A percentile compares a stretch with the other conserved stretches of the same genome.
These are phyloP conservation scores for Meta bourneti DNA, from an alignment of 2,888 invertebrate genomes.

Conservation along the genomic window DNA sequence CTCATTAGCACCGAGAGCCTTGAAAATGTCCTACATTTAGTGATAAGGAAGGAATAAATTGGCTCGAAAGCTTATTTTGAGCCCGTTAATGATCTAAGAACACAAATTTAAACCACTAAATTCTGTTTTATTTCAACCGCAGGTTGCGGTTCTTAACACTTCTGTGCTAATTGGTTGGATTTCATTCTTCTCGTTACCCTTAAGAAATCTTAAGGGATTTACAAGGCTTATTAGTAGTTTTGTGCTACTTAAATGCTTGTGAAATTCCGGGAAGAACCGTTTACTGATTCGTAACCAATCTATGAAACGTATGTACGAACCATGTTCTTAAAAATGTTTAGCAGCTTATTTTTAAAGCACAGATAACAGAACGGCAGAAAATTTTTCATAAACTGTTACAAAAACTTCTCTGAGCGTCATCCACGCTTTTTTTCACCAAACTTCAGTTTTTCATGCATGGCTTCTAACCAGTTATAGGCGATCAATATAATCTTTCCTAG, in stretches of 20 bases:
- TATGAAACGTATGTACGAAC: too few relatives aligned
- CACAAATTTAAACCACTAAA: not conserved
- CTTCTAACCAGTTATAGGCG: too few relatives aligned
- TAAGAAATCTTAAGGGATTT: not conserved
- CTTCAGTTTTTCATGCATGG: too few relatives aligned
- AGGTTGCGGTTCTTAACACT: not conserved
- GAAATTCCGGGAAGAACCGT: too few relatives aligned
- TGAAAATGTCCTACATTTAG: not conserved
- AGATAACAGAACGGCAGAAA: too few relatives aligned
- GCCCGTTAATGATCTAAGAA: not conserved
- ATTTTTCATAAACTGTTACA: too few relatives aligned
- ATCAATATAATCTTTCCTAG: too few relatives aligned
- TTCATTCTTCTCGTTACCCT: not conserved
- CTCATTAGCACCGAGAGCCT: not conserved
- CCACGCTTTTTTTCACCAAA: too few relatives aligned
- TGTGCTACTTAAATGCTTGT: not conserved
- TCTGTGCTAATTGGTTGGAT: not conserved
- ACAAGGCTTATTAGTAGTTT: not conserved
- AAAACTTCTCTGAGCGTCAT: too few relatives aligned
- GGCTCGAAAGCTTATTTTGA: not conserved
- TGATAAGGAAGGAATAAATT: constrained; percentile 1
- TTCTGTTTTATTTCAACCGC: not conserved
- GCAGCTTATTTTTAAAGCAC: too few relatives aligned
- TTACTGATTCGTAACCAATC: too few relatives aligned
- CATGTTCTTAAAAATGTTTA: too few relatives aligned